These are phyloP conservation scores for Fregata magnificens DNA, from an alignment of 2,113 vertebrate species.

Conservation along the genomic window DNA sequence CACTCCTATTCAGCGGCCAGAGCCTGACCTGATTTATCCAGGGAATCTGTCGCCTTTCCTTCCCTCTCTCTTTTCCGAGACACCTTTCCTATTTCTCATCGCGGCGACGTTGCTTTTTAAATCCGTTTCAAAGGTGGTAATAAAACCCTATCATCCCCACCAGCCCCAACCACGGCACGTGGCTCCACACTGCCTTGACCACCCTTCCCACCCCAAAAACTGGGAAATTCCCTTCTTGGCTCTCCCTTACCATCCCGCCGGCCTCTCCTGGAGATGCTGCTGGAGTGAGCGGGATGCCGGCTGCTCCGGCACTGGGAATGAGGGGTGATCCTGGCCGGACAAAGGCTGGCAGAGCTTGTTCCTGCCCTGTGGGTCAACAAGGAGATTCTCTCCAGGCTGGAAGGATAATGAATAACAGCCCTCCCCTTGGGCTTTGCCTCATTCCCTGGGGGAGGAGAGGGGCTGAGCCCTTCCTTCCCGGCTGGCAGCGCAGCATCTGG, in stretches of 20 bases:
- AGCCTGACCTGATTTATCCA: not conserved
- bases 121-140: accelerated
- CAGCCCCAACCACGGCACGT: accelerated
- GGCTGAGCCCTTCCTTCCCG: not conserved
- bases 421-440: not conserved
- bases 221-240: not conserved
- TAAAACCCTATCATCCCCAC: accelerated
- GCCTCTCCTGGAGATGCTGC: not conserved
- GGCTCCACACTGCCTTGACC: not conserved
- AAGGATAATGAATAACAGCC: conserved; percentile 48
- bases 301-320: accelerated
- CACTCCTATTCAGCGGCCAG: not conserved
- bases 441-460: not conserved
- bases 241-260: not conserved
- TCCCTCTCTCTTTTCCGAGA: not conserved
- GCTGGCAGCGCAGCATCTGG: not conserved
- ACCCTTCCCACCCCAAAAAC: not conserved
- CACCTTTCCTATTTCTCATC: not conserved
- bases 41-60: not conserved
- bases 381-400: not conserved
- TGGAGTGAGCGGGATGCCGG: accelerated
- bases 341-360: not conserved
- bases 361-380: not conserved
- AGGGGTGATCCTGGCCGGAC: accelerated
- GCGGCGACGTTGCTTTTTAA: accelerated